Evolutionary conservation across 1,140 invertebrate genomes (phyloP).

Genomic region (Linepithema humile): DNA sequence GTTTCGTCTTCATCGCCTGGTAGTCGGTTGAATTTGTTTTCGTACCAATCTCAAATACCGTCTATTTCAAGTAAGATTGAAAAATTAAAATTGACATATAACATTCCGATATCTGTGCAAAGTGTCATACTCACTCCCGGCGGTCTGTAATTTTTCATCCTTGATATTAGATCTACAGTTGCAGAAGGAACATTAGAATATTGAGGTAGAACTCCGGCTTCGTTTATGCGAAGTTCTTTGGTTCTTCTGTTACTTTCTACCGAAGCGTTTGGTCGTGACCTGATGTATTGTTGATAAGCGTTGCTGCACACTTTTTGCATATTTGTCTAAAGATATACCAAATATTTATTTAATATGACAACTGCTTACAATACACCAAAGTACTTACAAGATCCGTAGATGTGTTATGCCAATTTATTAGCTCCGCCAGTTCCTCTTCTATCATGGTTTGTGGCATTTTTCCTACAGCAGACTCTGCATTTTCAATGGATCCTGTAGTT

Average conservation of each 20-base stretch:
- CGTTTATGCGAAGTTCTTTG: constrained; percentile 87
- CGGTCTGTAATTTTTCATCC: constrained; percentile 94
- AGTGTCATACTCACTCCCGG: constrained; percentile 88
- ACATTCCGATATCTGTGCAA: constrained; percentile 6
- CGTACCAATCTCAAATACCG: constrained; percentile 96
- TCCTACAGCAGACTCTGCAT: constrained; percentile 88
- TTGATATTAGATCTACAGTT: constrained; percentile 86
- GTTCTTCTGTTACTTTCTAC: constrained; percentile 94
- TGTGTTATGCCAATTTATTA: constrained; percentile 91
- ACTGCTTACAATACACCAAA: too few relatives aligned
- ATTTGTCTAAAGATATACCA: constrained; percentile 86
- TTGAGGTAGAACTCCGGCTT: constrained; percentile 83
- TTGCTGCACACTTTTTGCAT: constrained; percentile 92
- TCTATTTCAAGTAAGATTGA: constrained; percentile 87
- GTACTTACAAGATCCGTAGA: constrained; percentile 91
- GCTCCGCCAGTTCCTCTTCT: constrained; percentile 92
- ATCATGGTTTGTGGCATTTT: constrained; percentile 92
- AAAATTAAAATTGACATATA: constrained; percentile 62
- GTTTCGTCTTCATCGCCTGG: constrained; percentile 90
- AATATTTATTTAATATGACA: background rate
- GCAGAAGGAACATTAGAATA: constrained; percentile 73
- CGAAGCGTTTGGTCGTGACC: constrained; percentile 94
- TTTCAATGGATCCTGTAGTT: constrained; percentile 79
- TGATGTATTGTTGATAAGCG: constrained; percentile 95
- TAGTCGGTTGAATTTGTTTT: constrained; percentile 91